Base-by-base conservation (phyloP, 2,113 vertebrate genomes). In the Gambusia affinis region DNA sequence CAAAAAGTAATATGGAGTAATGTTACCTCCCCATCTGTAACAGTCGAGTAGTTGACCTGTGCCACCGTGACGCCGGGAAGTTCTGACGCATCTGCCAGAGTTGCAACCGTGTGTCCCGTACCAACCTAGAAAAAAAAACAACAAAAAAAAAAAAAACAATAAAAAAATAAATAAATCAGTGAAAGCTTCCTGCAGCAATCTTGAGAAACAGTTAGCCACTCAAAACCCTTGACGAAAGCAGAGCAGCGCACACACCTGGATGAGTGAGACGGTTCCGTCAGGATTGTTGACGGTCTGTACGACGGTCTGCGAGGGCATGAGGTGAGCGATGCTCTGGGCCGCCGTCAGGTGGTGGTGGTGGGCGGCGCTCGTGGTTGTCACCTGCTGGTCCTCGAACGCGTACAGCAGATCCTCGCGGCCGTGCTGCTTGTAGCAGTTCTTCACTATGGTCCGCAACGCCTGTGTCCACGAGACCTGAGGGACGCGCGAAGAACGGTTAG, bases 391-490 rank as follows among this genome's bases (percentile, higher is more conserved):
- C 90, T 99, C 98, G 14, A 99, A 99, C 8, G 98, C 97, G 11
- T 99, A 99, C 2, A 99, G 89, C 67, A 99, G 93, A 76, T 99
- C 98, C 76, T 99, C 98, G 0, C 98, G 96, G 29, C 97, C 98
- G 2, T 99, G 98, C 88, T 99, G 97, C 84, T 98, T 99, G 81
- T 99, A 99, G 94, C 98, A 99, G 92, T 99, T 99, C 90, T 99
- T 99, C 63, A 99, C 98, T 2, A 99, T 99, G 29, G 98, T 98
- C 72, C 98, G 84, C 76, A 99, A 76, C 0, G 98, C 98, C 72
- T 99, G 97, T 5, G 98, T 99, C 98, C 98, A 99, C 1, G 98
- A 99, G 64, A 99, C 97, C 98, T 98, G 29, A 14, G 60, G 44
- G 10, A 37, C 35, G 63, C 17, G 22, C 11, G 42, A 28, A 71